Base-by-base conservation (phyloP, 2,888 invertebrate genomes). In the Ashinkailepas kermadecensis region DNA sequence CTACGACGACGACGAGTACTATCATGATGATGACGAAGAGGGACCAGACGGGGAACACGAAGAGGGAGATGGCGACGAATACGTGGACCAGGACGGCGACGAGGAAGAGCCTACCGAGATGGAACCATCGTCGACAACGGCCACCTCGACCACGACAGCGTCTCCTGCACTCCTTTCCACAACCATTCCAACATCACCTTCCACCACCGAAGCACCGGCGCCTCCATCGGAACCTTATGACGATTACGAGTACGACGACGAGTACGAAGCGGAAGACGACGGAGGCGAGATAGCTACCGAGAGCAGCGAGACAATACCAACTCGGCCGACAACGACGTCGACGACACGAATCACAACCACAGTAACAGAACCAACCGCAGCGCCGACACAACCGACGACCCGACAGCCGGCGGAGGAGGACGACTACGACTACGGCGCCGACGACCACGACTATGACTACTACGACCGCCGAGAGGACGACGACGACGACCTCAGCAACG, bases 401-500 rank as follows among this genome's bases (percentile, higher is more conserved):
- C 39, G 39, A 39, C 39, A 39, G 59, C 12, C 59, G 2, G 3
- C 70, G 1, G 25, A 15, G 21, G 74, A 74, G 9, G 54, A 74
- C 21, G 18, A 74, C 21, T 74, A 74, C 56, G 74, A 74, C 21
- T 74, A 74, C 21, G 74, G 21, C 74, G 11, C 74, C 56, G 74
- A 74, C 9, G 74, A 74, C 56, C n/a, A 74, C 21, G 74, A 74
- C 21, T 74, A 74, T 18, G 74, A 56, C 10, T 74, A 74, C 74
- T 74, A 74, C 74, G 74, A 74, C 54, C 59, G 15, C 11, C 12
- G 15, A 11, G 15, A 1, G 59, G 59, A 56, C 18, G 74, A 23
- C 18, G 65, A 23, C 23, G 65, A n/a, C n/a, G 65, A 65, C 23
- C 23, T 12, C 10, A 23, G 18, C 21, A 56, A 54, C 54, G 74